Evolutionary conservation across 53 echinoderm and acorn worm genomes (phyloP).

Genomic region (Holothuria scabra): DNA sequence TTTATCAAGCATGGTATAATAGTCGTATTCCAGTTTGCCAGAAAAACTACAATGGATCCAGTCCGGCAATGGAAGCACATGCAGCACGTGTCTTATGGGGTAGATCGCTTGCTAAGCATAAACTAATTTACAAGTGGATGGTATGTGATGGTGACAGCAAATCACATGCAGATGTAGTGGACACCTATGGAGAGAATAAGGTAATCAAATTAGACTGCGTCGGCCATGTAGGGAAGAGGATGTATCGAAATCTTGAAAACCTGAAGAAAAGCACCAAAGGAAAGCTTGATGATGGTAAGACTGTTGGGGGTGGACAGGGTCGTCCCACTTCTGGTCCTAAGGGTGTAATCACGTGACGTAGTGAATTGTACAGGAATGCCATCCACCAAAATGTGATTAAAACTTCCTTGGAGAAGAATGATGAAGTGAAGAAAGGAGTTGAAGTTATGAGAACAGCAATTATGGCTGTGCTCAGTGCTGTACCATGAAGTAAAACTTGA

Average conservation of each 20-base stretch:
- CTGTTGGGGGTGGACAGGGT: slow-evolving; percentile 17
- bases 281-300: slow-evolving; percentile 19
- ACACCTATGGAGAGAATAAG: slow-evolving; percentile 6
- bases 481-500: background rate
- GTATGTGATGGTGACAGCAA: slow-evolving; percentile 23
- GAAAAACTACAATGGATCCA: slow-evolving; percentile 16
- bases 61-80: slow-evolving; percentile 23
- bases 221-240: slow-evolving; percentile 33
- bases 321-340: slow-evolving; percentile 18
- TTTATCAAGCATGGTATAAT: slow-evolving; percentile 20
- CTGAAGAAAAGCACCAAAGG: background rate
- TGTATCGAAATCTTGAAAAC: slow-evolving; percentile 34
- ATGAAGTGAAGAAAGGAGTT: slow-evolving; percentile 21
- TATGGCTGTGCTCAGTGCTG: no score
- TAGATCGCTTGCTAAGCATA: slow-evolving; percentile 5
- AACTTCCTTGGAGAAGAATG: slow-evolving; percentile 2
- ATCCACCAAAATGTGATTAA: slow-evolving; percentile 24
- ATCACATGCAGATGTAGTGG: background rate
- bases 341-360: slow-evolving; percentile 9
- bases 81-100: slow-evolving; percentile 18
- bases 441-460: background rate
- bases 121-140: slow-evolving; percentile 20
- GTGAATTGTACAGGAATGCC: slow-evolving; percentile 20
- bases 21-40: slow-evolving; percentile 19
- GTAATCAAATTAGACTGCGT: slow-evolving; percentile 26